Evolutionary conservation across 2,888 invertebrate species (phyloP).

Genomic region (Phalangium opilio): DNA sequence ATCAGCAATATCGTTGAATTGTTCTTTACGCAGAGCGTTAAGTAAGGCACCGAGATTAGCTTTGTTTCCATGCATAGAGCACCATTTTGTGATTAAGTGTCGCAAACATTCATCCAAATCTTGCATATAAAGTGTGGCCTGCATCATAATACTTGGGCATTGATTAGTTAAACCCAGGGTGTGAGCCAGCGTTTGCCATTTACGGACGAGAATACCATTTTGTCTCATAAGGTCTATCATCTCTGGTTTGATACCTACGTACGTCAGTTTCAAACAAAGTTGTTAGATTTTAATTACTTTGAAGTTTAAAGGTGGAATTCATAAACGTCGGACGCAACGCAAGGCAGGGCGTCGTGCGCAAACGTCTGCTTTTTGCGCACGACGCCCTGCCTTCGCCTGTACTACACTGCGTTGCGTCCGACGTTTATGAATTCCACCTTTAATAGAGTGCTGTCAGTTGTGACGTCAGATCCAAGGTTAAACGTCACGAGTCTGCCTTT

Average conservation of each 20-base stretch:
- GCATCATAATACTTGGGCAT: neutral
- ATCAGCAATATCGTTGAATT: conserved; percentile 5
- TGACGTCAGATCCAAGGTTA: too few species aligned
- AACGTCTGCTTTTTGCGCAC: too few species aligned
- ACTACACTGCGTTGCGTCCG: too few species aligned
- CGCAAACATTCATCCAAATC: conserved; percentile 1
- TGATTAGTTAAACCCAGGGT: neutral
- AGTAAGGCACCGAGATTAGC: conserved; percentile 1
- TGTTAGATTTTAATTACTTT: too few species aligned
- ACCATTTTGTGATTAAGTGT: conserved; percentile 2
- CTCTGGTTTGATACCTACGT: neutral
- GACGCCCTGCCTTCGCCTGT: too few species aligned
- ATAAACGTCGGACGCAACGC: too few species aligned
- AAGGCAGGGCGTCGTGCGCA: too few species aligned
- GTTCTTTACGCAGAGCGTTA: conserved; percentile 1
- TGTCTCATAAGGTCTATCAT: conserved; percentile 2
- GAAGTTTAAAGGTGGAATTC: too few species aligned
- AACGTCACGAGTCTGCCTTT: too few species aligned
- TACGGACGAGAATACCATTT: neutral
- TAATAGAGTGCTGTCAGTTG: too few species aligned
- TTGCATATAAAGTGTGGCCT: conserved; percentile 3
- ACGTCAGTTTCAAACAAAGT: too few species aligned
- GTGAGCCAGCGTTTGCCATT: conserved; percentile 1
- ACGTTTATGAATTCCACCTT: too few species aligned
- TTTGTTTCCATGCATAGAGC: neutral